Conservation (phyloP, 2,797 vertebrate genomes). For the Pangasius krempfi region DNA sequence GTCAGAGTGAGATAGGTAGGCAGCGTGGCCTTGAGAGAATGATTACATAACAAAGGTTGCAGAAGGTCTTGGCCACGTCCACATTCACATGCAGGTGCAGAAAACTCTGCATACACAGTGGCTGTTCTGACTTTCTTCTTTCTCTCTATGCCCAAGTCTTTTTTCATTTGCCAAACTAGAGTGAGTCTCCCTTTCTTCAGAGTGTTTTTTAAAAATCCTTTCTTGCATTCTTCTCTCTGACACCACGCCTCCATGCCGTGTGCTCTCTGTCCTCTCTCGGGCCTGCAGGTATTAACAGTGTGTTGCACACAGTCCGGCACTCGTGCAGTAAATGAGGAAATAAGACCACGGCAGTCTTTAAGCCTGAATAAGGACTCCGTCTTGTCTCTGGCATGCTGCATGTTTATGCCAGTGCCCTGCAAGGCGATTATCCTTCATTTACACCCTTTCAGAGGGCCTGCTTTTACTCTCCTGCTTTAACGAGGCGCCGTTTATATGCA, state of each 20-base stretch:
- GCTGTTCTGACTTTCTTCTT: conserved; percentile 47
- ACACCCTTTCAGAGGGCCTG: conserved; percentile 44
- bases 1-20: conserved; percentile 21
- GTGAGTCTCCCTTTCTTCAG: neutral
- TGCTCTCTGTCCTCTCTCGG: neutral
- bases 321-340: conserved; percentile 31
- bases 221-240: neutral
- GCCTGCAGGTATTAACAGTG: conserved; percentile 19
- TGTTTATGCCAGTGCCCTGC: conserved; percentile 41
- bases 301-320: conserved; percentile 11
- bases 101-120: conserved; percentile 61
- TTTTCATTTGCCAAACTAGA: neutral
- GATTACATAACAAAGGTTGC: conserved; percentile 46
- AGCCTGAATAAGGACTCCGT: conserved; percentile 50
- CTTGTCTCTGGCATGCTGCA: conserved; percentile 45
- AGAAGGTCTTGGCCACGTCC: conserved; percentile 55
- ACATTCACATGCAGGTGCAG: conserved; percentile 70
- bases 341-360: conserved; percentile 46
- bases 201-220: conserved; percentile 12
- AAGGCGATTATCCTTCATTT: conserved; percentile 54
- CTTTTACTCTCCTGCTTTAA: conserved; percentile 44
- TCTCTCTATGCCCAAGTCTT: neutral
- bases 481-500: conserved; percentile 49
- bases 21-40: neutral
- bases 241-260: neutral